Conservation (phyloP, 2,113 vertebrate genomes). For the Chrysemys picta region DNA sequence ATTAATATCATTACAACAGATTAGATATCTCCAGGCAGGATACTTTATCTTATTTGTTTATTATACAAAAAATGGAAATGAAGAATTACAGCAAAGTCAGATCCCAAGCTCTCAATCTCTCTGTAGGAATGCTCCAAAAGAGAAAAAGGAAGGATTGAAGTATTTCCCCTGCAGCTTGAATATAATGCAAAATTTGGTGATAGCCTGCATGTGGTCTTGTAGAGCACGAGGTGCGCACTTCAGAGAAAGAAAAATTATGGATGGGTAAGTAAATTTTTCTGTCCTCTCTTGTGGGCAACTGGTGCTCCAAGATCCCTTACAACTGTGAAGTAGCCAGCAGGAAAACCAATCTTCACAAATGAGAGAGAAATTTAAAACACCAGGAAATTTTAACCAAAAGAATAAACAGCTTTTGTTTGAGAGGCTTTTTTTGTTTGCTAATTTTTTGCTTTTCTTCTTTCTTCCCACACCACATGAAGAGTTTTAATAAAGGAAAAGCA, state of each 20-base stretch:
- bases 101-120: background rate
- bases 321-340: background rate
- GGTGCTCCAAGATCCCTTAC: background rate
- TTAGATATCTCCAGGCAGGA: background rate
- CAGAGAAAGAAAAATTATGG: slow-evolving; percentile 20
- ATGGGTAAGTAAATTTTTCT: slow-evolving; percentile 35
- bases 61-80: background rate
- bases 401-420: background rate
- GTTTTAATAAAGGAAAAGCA: background rate
- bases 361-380: slow-evolving; percentile 7
- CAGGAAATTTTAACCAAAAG: background rate
- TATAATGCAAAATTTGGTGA: background rate
- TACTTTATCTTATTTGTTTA: background rate
- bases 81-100: background rate
- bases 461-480: background rate
- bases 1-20: background rate
- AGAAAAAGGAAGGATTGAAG: slow-evolving; percentile 13
- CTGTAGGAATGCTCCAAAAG: background rate
- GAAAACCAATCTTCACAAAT: background rate
- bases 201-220: background rate
- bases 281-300: background rate
- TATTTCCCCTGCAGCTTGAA: background rate
- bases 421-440: background rate
- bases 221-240: slow-evolving; percentile 16
- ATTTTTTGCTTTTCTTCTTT: background rate